Evolutionary conservation across 2,888 invertebrate species (phyloP).

Genomic region (Himalopsyche kuldschensis): DNA sequence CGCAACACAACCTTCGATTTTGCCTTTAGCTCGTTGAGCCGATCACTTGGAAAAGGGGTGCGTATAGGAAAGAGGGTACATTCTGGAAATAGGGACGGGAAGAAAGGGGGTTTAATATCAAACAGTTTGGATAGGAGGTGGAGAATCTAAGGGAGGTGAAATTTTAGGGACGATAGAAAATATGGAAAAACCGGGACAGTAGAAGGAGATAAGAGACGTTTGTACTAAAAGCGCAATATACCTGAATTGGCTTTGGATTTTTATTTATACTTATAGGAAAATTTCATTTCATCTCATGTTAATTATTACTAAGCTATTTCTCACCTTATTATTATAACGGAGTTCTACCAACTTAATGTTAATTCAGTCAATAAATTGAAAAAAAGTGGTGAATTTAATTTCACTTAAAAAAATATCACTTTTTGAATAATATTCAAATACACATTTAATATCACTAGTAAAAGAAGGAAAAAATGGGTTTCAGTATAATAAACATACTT

Average conservation of each 20-base stretch:
- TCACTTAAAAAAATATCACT: no score
- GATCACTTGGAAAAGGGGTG: slow-evolving; percentile 23
- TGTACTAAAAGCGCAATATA: background rate
- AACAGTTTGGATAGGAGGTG: background rate
- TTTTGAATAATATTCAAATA: no score
- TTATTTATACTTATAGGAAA: background rate
- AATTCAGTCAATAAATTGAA: no score
- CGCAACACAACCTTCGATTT: slow-evolving; percentile 30
- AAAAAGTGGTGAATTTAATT: no score
- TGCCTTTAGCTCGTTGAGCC: slow-evolving; percentile 30
- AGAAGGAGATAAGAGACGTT: background rate
- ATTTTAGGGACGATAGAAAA: background rate
- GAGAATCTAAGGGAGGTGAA: slow-evolving; percentile 1
- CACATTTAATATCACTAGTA: no score
- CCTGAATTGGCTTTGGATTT: background rate
- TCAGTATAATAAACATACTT: no score
- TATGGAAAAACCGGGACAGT: background rate
- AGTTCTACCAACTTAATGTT: no score
- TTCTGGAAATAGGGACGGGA: background rate
- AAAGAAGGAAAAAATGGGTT: no score
- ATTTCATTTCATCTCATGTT: no score
- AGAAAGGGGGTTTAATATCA: background rate
- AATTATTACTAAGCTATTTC: no score
- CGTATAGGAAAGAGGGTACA: background rate
- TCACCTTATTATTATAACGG: no score